Evolutionary conservation across 2,888 invertebrate genomes (phyloP).

Genomic region (Rhagonycha lutea): DNA sequence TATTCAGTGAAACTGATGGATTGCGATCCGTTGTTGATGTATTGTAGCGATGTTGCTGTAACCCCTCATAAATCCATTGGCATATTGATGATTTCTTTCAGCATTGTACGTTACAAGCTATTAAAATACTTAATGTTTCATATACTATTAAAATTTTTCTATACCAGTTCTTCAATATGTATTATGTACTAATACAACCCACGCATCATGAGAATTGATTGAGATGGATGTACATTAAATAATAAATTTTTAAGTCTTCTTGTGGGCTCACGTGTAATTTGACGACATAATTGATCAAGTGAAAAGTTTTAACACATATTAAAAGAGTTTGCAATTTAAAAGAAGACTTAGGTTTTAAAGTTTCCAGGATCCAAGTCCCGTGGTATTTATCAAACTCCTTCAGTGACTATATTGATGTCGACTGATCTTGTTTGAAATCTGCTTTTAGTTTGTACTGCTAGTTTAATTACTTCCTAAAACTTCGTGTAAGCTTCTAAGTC

Average conservation of each 20-base stretch:
- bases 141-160: not conserved
- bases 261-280: not conserved
- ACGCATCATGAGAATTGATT: not conserved
- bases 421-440: slow-evolving; percentile 25
- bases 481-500: slow-evolving; percentile 33
- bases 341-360: slow-evolving; percentile 6
- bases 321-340: slow-evolving; percentile 2
- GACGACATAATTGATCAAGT: not conserved
- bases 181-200: not conserved
- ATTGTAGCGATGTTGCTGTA: slow-evolving; percentile 29
- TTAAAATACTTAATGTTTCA: slow-evolving; percentile 13
- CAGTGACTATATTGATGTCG: slow-evolving; percentile 24
- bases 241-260: not conserved
- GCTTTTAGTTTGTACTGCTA: slow-evolving; percentile 19
- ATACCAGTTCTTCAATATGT: not conserved
- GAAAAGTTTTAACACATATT: not conserved
- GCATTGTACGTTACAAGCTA: slow-evolving; percentile 7
- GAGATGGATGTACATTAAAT: not conserved
- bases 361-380: slow-evolving; percentile 16
- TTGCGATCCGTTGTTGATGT: slow-evolving; percentile 31
- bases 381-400: slow-evolving; percentile 18
- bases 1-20: slow-evolving; percentile 34
- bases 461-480: slow-evolving; percentile 38
- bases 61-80: slow-evolving; percentile 22
- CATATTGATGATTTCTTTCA: slow-evolving; percentile 30